Evolutionary conservation across 1,140 invertebrate species (phyloP), one percentile per base, ranked within the genome.

Genomic region (Zaprionus lachaisei): DNA sequence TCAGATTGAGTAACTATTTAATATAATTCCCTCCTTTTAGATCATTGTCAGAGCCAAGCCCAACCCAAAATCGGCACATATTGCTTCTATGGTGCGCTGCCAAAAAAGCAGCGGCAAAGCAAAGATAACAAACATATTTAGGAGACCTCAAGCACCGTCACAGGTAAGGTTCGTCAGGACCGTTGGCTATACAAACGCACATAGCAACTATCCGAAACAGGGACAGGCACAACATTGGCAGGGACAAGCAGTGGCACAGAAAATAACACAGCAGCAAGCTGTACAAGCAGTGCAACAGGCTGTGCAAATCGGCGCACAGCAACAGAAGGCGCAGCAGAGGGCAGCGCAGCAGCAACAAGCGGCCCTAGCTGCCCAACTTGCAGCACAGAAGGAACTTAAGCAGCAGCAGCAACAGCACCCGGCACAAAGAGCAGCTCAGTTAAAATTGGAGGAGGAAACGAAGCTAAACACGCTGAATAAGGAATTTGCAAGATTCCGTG

Each of bases 41-140:
- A 34, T 76, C 22, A 57, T 75, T 56, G 78, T 92, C 24, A 69
- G 57, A 14, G 91, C 85, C 11, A 81, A 78, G 38, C 78, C 60
- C 41, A 91, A 69, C 60, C 56, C 64, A 5, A 91, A 91, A 22
- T 75, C 91, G 5, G 80, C 66, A 4, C 91, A 92, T 44, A 92
- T 92, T 49, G 79, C 61, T 44, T 82, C 75, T 77, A 73, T 91
- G 82, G 91, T 92, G 7, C 77, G 63, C 11, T 0, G 1, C 3
- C 91, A 92, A 41, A 92, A 87, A 34, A 0, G 1, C 41, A 73
- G 31, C 55, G 69, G 41, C 26, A 71, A 38, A 49, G 14, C 15
- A 31, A 67, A 22, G 22, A 2, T 7, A 56, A 15, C 28, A 15
- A 11, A 31, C 7, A 1, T 20, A 20, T 17, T 60, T 26, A 12